Conservation (phyloP, 2,113 vertebrate species). For the Phainopepla nitens region DNA sequence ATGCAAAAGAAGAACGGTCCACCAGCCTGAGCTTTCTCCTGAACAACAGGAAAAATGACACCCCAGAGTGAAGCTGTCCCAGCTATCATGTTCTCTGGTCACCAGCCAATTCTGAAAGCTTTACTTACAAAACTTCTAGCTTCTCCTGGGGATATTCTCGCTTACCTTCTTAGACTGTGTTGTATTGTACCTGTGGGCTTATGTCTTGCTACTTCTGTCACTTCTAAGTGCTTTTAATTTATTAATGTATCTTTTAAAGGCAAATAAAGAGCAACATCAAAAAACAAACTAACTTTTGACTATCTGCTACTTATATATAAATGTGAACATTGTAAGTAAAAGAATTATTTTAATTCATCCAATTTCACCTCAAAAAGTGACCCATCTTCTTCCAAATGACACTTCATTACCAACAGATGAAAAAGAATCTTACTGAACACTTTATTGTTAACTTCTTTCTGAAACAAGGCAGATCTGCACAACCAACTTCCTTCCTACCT, state of each 20-base stretch:
- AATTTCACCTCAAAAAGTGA: neutral
- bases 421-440: neutral
- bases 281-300: neutral
- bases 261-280: slow-evolving; percentile 65
- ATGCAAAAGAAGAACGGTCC: neutral
- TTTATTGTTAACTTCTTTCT: neutral
- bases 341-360: neutral
- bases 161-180: neutral
- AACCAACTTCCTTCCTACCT: neutral
- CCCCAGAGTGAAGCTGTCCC: neutral
- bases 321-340: neutral
- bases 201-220: slow-evolving; percentile 8
- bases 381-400: neutral
- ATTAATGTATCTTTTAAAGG: slow-evolving; percentile 47
- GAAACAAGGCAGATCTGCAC: neutral
- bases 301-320: neutral
- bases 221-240: slow-evolving; percentile 20
- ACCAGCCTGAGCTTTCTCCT: neutral
- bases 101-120: neutral
- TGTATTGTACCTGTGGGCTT: neutral
- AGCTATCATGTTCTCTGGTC: neutral
- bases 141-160: neutral
- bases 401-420: neutral
- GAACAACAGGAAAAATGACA: neutral
- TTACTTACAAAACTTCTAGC: neutral